A percentile compares a stretch with the other conserved stretches of the same genome.
Evolutionary conservation across 2,797 vertebrate species (phyloP).

Genomic region (Staurois parvus): DNA sequence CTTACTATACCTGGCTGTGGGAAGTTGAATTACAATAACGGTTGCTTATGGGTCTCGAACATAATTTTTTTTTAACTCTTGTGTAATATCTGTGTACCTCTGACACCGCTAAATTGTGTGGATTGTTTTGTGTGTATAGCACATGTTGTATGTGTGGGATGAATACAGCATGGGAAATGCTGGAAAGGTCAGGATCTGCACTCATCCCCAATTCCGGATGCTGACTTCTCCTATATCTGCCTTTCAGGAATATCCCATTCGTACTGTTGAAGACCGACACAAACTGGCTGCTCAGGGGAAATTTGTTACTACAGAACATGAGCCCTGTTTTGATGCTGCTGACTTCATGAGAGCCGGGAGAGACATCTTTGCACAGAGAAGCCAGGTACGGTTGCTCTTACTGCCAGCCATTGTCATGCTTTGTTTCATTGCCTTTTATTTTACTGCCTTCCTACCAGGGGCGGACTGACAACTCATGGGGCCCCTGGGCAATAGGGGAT

Average conservation of each 20-base stretch:
- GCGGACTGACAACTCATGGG: no score
- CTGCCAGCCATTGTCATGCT: not conserved
- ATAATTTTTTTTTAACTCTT: no score
- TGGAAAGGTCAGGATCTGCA: not conserved
- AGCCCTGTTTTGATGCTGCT: slow-evolving; percentile 98
- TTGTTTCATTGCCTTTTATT: not conserved
- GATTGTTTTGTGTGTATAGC: not conserved
- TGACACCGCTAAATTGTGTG: not conserved
- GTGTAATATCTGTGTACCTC: not conserved
- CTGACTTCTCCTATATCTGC: slow-evolving; percentile 20
- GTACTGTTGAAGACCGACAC: slow-evolving; percentile 94
- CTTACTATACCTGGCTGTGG: not conserved
- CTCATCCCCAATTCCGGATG: not conserved
- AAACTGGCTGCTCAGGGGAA: slow-evolving; percentile 93
- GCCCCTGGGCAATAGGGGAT: no score
- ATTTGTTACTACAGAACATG: slow-evolving; percentile 97
- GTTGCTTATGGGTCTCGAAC: no score
- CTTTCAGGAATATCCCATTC: slow-evolving; percentile 90
- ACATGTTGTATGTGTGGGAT: not conserved
- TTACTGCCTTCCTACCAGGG: not conserved
- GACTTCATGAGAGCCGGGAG: slow-evolving; percentile 97
- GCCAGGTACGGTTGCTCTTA: slow-evolving; percentile 83
- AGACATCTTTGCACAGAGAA: slow-evolving; percentile 97
- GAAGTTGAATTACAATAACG: no score
- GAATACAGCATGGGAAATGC: not conserved